These are phyloP conservation scores for Psephotus haematonotus DNA, from an alignment of 2,113 vertebrate genomes.

Conservation along the genomic window DNA sequence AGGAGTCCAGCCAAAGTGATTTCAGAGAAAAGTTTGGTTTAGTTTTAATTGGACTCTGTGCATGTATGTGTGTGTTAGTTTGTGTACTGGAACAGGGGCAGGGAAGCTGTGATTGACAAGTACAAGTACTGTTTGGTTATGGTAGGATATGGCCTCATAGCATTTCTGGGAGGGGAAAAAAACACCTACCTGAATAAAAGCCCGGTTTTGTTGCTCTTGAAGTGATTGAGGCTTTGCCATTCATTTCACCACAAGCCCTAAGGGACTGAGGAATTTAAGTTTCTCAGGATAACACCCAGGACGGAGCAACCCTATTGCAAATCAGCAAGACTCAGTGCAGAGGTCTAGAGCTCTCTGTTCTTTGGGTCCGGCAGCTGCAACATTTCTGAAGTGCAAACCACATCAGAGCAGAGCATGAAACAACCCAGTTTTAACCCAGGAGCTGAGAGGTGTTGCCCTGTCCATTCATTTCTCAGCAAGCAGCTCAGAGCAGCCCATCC, in stretches of 20 bases:
- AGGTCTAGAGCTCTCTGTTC: not conserved
- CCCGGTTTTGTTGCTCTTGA: not conserved
- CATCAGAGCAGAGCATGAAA: slow-evolving; percentile 17
- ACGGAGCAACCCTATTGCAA: slow-evolving; percentile 4
- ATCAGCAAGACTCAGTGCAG: not conserved
- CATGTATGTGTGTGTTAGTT: not conserved
- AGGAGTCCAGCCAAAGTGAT: not conserved
- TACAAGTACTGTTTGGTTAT: not conserved
- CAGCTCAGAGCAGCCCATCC: not conserved
- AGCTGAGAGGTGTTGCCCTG: not conserved
- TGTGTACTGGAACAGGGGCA: not conserved
- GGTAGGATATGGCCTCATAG: not conserved
- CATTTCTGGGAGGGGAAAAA: slow-evolving; percentile 7
- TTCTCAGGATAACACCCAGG: slow-evolving; percentile 60
- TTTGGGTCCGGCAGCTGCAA: not conserved
- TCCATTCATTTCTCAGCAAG: not conserved
- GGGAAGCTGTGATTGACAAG: not conserved
- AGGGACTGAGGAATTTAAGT: slow-evolving; percentile 30
- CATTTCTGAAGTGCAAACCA: slow-evolving; percentile 37
- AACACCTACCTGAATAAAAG: slow-evolving; percentile 37
- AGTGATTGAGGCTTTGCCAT: slow-evolving; percentile 54
- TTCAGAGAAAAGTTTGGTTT: not conserved
- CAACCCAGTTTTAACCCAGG: not conserved
- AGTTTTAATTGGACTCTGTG: not conserved
- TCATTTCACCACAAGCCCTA: slow-evolving; percentile 51